phyloP scores from a whole-genome alignment of 2,797 vertebrate species.

The Sebastes aleutianus region DNA sequence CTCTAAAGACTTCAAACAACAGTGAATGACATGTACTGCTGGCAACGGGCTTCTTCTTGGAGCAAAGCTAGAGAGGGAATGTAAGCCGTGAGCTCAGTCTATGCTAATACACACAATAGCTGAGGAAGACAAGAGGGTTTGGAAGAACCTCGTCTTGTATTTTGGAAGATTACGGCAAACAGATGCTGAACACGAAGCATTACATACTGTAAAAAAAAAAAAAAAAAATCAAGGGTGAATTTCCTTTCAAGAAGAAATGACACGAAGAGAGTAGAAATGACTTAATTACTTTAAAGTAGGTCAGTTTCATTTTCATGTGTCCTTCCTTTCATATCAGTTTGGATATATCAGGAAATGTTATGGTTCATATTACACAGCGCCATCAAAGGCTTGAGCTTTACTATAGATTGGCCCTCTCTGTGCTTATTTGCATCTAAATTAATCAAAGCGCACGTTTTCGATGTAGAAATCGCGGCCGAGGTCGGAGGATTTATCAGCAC shows the following conservation, averaged over 20 bases:
- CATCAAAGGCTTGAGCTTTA: slow-evolving; percentile 45
- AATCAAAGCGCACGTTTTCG: slow-evolving; percentile 57
- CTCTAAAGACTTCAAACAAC: slow-evolving; percentile 70
- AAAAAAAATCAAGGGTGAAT: slow-evolving; percentile 12
- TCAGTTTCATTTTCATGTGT: slow-evolving; percentile 62
- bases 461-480: slow-evolving; percentile 27
- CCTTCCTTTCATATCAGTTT: slow-evolving; percentile 40
- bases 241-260: slow-evolving; percentile 23
- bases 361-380: slow-evolving; percentile 23
- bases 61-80: slow-evolving; percentile 57
- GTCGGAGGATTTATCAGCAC: not conserved
- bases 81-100: slow-evolving; percentile 51
- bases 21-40: slow-evolving; percentile 68
- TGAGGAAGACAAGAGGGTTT: slow-evolving; percentile 54
- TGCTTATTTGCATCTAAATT: slow-evolving; percentile 70
- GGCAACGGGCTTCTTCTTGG: slow-evolving; percentile 49
- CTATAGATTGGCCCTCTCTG: not conserved
- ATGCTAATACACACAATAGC: slow-evolving; percentile 61
- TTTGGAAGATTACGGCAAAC: slow-evolving; percentile 47
- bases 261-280: slow-evolving; percentile 26
- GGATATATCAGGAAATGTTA: slow-evolving; percentile 38
- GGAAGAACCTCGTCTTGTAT: slow-evolving; percentile 40
- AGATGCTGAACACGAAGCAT: slow-evolving; percentile 58
- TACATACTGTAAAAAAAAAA: slow-evolving; percentile 38
- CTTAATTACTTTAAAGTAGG: slow-evolving; percentile 55